Evolutionary conservation across 1,140 invertebrate species (phyloP), one percentile per base, ranked within the genome.

Genomic region (Philopotamus ludificatus): DNA sequence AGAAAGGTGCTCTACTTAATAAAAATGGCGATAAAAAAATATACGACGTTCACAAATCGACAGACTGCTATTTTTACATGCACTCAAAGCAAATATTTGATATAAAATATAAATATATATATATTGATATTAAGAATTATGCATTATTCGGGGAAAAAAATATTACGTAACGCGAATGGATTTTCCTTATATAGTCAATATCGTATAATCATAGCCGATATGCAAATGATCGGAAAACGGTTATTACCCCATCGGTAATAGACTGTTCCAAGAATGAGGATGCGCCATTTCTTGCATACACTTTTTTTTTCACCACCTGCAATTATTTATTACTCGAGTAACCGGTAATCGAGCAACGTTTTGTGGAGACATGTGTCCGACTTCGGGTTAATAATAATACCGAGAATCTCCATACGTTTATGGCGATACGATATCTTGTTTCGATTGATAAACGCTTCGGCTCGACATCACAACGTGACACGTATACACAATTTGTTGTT

Each of bases 381-480:
- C 26, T 41, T 34, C 53, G 26, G 8, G 54, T 47, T 26, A 60
- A 60, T 60, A 60, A 60, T 60, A 41, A 60, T 26, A 34, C 4
- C 39, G 57, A 12, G 12, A 60, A 47, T 60, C 57, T 26, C 57
- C 57, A 60, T 60, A 60, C 41, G n/a, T 44, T 60, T 60, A 60
- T 60, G 57, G 42, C 42, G 42, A 60, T 60, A 60, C 57, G 57
- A 60, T 60, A 60, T 60, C 57, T 60, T 60, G 57, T 60, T 60
- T 60, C 42, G 57, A 60, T 60, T 60, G 57, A 60, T 60, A 60
- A 60, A 60, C 44, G 57, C 44, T 20, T 49, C 57, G 57, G 57
- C 42, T 16, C 26, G 57, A 23, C 15, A 7, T 25, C 54, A 26
- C 54, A 41, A 60, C 57, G 57, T 60, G 57, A 60, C 57, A 28